These are phyloP conservation scores for Haliclystus octoradiatus DNA, from an alignment of 30 jellyfish, hydroid and myxozoan species.

Conservation along the genomic window DNA sequence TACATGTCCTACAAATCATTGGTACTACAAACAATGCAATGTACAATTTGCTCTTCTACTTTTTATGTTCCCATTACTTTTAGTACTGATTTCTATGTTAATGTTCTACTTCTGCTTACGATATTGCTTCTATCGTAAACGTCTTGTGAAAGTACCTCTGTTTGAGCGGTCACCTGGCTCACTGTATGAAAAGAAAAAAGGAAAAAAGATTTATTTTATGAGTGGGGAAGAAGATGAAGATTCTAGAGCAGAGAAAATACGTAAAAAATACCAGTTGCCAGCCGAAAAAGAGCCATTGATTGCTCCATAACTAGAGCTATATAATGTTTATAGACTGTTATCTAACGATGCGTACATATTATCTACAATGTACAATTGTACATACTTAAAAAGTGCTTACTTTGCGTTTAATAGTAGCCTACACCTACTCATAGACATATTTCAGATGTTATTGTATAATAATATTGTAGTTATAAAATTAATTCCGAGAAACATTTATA, in stretches of 20 bases:
- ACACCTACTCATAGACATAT: too few relatives aligned
- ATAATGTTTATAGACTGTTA: too few relatives aligned
- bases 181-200: constrained; percentile 69
- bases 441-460: too few relatives aligned
- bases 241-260: constrained; percentile 55
- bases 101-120: constrained; percentile 80
- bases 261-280: constrained; percentile 84
- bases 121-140: constrained; percentile 66
- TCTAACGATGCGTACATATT: too few relatives aligned
- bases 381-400: too few relatives aligned
- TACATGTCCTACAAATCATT: constrained; percentile 80
- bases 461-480: too few relatives aligned
- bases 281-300: constrained; percentile 81
- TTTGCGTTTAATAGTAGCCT: too few relatives aligned
- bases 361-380: too few relatives aligned
- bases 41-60: constrained; percentile 85
- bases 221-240: constrained; percentile 88
- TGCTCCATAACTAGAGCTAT: constrained; percentile 70
- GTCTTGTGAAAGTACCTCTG: constrained; percentile 67
- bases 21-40: constrained; percentile 92
- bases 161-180: constrained; percentile 90
- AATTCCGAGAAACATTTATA: too few relatives aligned
- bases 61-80: constrained; percentile 64
- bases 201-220: constrained; percentile 80
- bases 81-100: constrained; percentile 79